phyloP scores from a whole-genome alignment of 2,888 invertebrate species.

The Lasioglossum lativentre region DNA sequence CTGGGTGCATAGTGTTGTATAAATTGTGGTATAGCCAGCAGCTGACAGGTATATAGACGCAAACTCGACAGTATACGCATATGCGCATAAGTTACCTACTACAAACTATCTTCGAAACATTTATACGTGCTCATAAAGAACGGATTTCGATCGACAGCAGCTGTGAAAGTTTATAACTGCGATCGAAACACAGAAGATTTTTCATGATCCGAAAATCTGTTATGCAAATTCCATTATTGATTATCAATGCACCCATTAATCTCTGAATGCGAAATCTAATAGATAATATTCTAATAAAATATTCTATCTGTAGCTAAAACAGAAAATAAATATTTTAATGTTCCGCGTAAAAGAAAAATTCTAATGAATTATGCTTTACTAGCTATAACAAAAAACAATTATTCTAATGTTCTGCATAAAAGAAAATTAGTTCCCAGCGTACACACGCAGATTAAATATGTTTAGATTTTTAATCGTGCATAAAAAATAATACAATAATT shows the following conservation, averaged over 20 bases:
- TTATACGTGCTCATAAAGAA: conserved; percentile 7
- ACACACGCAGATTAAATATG: too few species aligned
- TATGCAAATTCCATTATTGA: background rate
- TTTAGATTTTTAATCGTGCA: too few species aligned
- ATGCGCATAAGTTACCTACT: conserved; percentile 17
- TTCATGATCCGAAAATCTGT: background rate
- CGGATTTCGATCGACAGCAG: conserved; percentile 23
- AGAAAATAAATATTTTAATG: background rate
- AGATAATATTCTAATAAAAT: background rate
- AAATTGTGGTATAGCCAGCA: conserved; percentile 16
- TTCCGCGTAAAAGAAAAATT: background rate
- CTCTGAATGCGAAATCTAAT: background rate
- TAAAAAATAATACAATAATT: background rate
- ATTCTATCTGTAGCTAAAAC: background rate
- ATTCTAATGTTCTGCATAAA: too few species aligned
- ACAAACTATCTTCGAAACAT: conserved; percentile 23
- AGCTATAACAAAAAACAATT: too few species aligned
- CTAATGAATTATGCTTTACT: too few species aligned
- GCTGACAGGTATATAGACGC: conserved; percentile 22
- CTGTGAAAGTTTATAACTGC: conserved; percentile 12
- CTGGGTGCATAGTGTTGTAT: conserved; percentile 19
- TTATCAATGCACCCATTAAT: background rate
- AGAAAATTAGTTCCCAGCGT: too few species aligned
- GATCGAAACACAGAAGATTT: background rate
- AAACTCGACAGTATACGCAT: conserved; percentile 2